Percentiles rank a stretch among this genome's conserved stretches.
Conservation (phyloP, 2,797 vertebrate genomes). For the Zonotrichia albicollis region DNA sequence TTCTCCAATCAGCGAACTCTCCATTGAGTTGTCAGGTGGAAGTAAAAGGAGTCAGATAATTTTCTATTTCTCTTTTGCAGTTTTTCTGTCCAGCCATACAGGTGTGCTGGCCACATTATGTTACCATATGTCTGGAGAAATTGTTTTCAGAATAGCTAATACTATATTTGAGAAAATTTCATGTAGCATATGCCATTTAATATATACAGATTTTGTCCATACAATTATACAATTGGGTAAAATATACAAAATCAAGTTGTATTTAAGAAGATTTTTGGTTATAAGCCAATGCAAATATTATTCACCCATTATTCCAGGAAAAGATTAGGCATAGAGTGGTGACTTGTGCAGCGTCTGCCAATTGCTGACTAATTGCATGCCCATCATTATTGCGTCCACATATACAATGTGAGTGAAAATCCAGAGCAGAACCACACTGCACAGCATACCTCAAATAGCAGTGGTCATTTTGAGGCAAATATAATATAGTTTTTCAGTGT, state of each 20-base stretch:
- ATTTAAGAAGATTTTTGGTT: conserved; percentile 46
- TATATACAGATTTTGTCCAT: conserved; percentile 9
- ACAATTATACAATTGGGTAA: conserved; percentile 53
- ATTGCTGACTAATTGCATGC: conserved; percentile 34
- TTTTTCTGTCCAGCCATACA: conserved; percentile 6
- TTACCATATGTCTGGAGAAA: conserved; percentile 29
- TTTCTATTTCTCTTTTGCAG: background rate
- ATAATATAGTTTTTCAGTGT: background rate
- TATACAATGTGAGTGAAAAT: background rate
- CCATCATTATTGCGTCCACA: background rate
- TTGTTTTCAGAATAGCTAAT: conserved; percentile 3
- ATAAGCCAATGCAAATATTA: conserved; percentile 66
- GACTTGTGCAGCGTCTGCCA: conserved; percentile 14
- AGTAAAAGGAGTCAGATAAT: background rate
- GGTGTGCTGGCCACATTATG: background rate
- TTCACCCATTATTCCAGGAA: conserved; percentile 53
- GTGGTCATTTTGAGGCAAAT: background rate
- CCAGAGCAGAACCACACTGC: background rate
- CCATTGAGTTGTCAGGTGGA: conserved; percentile 1
- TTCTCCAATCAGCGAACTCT: background rate
- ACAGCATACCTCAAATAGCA: background rate
- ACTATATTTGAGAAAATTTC: conserved; percentile 27
- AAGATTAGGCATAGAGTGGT: conserved; percentile 35
- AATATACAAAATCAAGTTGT: conserved; percentile 49
- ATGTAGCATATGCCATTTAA: background rate